Evolutionary conservation across 2,797 vertebrate genomes (phyloP), one percentile per base, ranked within the genome.

Genomic region (Coreius guichenoti): DNA sequence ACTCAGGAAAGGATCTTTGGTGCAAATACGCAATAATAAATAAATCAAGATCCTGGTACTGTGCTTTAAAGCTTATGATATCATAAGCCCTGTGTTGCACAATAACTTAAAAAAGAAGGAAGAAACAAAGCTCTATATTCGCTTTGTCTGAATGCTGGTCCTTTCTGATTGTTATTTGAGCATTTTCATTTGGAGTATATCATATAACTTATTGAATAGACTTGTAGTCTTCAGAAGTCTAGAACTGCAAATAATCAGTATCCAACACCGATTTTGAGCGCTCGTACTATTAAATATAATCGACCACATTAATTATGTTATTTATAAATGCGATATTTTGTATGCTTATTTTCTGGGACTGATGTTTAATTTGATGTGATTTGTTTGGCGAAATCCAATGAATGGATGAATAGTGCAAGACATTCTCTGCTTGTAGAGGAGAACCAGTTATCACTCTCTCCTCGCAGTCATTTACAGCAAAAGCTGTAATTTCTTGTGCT

Each of bases 251-350:
- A 36, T 68, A 61, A 84, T 79, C 81, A 61, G 54, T 67, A 45
- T 78, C 54, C 73, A 56, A 31, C 23, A 58, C 54, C 63, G 72
- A 84, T 70, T 69, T 68, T 14, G 73, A 51, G 26, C 12, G 26
- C 45, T 72, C 12, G 3, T 74, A 47, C 23, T 63, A 80, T 70
- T 47, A 31, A 86, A 74, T 82, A 82, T 80, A 82, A 88, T 68
- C 69, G 47, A 33, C 47, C 72, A 29, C 36, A 73, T 58, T 67
- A 29, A 12, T 29, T 39, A 49, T 58, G n/a, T 58, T 58, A 33
- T 72, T 70, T 88, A 76, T 43, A 39, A 85, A 69, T 73, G 65
- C 39, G 23, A 86, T 70, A 80, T 83, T 86, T 82, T 85, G 8
- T 47, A 78, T 80, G 68, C 73, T 82, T 74, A 47, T 82, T 81